Evolutionary conservation across 2,888 invertebrate species (phyloP), one percentile per base, ranked within the genome.

Genomic region (Drosophila multiciliata): DNA sequence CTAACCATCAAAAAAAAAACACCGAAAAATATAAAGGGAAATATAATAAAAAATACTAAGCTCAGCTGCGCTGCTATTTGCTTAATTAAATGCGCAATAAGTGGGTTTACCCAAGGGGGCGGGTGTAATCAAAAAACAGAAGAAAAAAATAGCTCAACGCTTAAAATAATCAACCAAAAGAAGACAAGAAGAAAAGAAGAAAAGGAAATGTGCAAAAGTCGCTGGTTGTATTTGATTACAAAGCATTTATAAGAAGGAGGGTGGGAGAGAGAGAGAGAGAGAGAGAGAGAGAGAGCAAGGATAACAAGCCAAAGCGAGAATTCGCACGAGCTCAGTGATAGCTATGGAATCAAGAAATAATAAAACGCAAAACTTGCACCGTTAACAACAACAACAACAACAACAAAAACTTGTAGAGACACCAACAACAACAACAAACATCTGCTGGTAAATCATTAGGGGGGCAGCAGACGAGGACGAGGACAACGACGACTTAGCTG

Each of bases 381-480:
- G 65, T 17, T 48, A 59, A 26, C 60, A 63, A 48, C 38, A 73
- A 23, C 65, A 69, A 54, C 50, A 52, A 29, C 38, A 65, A 42
- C 23, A 12, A 29, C 23, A 54, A 26, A 48, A 35, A 33, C 57
- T 58, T 32, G 58, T 58, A 42, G 59, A 29, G 29, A 29, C 26
- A 26, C 4, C 36, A 36, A 64, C 54, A 57, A 36, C 54, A 57
- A 36, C 58, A 70, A 59, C 58, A 73, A 69, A 75, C 73, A 78
- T 75, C 71, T 78, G 69, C 70, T 85, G 85, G 86, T 85, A 85
- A 87, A 85, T 80, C 85, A 85, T 85, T 84, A 71, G 63, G 81
- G 66, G 57, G 81, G 58, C 11, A 23, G 29, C 5, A 26, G 26
- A 26, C 29, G 29, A 29, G 6, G 29, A 26, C 26, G 26, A 26